These are phyloP conservation scores for Ceriagrion tenellum DNA, from an alignment of 2,888 invertebrate species.

Conservation along the genomic window DNA sequence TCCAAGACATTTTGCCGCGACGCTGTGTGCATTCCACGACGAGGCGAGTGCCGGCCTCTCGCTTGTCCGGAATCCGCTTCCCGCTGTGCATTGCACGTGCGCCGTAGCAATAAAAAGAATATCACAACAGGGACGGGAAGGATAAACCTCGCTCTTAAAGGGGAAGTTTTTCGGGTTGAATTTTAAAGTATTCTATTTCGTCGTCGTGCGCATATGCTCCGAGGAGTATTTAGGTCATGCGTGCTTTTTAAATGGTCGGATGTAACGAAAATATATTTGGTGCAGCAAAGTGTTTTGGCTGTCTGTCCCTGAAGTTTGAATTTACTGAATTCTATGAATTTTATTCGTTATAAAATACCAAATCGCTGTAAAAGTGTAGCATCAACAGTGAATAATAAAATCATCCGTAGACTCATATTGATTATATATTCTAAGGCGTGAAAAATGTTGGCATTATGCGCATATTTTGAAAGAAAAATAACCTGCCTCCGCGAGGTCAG, in stretches of 20 bases:
- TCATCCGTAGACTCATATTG: too few species aligned
- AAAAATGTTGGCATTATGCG: too few species aligned
- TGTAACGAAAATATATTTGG: not conserved
- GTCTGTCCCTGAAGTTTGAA: too few species aligned
- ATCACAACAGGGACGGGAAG: not conserved
- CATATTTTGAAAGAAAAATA: too few species aligned
- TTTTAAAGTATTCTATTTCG: not conserved
- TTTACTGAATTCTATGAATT: too few species aligned
- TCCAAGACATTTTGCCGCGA: not conserved
- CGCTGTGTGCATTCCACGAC: not conserved
- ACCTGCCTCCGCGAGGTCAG: too few species aligned
- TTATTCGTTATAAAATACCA: too few species aligned
- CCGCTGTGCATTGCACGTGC: not conserved
- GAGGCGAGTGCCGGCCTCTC: not conserved
- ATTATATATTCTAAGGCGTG: too few species aligned
- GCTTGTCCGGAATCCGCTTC: not conserved
- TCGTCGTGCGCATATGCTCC: not conserved
- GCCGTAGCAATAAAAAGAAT: not conserved
- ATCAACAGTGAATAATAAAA: too few species aligned
- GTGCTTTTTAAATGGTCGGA: not conserved
- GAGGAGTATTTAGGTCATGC: not conserved
- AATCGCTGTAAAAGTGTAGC: too few species aligned
- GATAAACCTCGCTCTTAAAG: not conserved
- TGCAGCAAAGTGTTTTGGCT: too few species aligned
- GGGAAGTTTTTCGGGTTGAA: not conserved